Evolutionary conservation across 2,113 vertebrate genomes (phyloP).

Genomic region (Nothobranchius furzeri): DNA sequence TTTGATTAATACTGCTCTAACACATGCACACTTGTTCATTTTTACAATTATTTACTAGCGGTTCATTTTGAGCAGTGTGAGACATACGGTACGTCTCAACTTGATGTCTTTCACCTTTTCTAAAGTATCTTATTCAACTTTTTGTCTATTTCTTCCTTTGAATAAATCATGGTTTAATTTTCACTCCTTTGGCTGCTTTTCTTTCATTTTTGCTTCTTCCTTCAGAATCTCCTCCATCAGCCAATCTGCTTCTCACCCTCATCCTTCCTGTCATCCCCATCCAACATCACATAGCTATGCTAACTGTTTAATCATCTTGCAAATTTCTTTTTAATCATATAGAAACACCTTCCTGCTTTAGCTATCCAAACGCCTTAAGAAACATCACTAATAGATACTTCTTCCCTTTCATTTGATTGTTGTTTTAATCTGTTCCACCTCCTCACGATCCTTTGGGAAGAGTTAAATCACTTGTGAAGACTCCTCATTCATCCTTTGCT

Average conservation of each 20-base stretch:
- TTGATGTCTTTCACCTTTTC: neutral
- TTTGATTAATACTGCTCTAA: too few relatives aligned
- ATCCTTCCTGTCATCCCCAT: slow-evolving; percentile 5
- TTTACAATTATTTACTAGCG: too few relatives aligned
- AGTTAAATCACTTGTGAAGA: slow-evolving; percentile 34
- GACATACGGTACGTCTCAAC: too few relatives aligned
- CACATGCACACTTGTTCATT: too few relatives aligned
- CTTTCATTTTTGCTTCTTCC: slow-evolving; percentile 1
- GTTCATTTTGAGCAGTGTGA: too few relatives aligned
- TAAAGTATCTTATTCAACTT: neutral
- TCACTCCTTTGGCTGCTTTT: neutral
- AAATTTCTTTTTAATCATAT: slow-evolving; percentile 17
- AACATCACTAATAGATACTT: slow-evolving; percentile 12
- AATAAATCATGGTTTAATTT: neutral
- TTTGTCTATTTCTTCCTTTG: neutral
- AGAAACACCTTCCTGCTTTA: neutral
- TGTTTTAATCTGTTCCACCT: slow-evolving; percentile 25
- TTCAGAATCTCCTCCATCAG: slow-evolving; percentile 9
- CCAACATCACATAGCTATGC: neutral
- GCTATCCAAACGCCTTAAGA: slow-evolving; percentile 5
- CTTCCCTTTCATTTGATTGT: slow-evolving; percentile 11
- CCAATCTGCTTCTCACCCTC: neutral
- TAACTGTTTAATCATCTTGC: slow-evolving; percentile 16
- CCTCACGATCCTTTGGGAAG: slow-evolving; percentile 41
- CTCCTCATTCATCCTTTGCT: slow-evolving; percentile 23